Conservation (phyloP, 1,140 invertebrate species). For the Cydia strobilella region DNA sequence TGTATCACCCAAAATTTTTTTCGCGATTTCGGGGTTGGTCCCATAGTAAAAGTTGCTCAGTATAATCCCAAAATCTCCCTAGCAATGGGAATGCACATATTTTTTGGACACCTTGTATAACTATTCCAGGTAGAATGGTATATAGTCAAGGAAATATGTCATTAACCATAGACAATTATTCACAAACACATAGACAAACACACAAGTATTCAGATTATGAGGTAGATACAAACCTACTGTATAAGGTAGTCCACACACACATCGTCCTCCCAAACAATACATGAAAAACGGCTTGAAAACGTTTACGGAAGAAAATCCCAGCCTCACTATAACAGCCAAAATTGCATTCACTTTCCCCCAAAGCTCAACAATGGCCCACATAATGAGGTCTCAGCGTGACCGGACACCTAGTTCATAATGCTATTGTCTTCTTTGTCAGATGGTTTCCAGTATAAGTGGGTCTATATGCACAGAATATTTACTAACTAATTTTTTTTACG, state of each 20-base stretch:
- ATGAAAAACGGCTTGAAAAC: not conserved
- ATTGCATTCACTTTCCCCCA: constrained; percentile 1
- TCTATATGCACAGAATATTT: not conserved
- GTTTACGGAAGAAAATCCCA: not conserved
- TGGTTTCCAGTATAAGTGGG: not conserved
- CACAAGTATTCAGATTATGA: too few species aligned
- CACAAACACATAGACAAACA: too few species aligned
- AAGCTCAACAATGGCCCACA: not conserved
- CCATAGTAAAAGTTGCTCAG: too few species aligned
- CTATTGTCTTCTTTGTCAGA: not conserved
- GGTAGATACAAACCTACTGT: not conserved
- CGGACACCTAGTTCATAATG: not conserved
- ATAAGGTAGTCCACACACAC: not conserved
- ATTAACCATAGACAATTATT: too few species aligned
- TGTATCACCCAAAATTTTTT: too few species aligned
- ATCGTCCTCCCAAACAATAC: not conserved
- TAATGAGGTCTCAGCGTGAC: constrained; percentile 17
- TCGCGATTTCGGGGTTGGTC: too few species aligned
- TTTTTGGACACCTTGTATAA: too few species aligned
- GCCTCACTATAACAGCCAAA: not conserved
- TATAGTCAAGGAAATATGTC: too few species aligned
- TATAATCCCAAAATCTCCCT: too few species aligned
- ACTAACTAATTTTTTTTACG: too few species aligned
- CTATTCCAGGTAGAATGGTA: too few species aligned
- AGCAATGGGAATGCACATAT: too few species aligned